Conservation (phyloP, 2,113 vertebrate species). For the Pedionomus torquatus region DNA sequence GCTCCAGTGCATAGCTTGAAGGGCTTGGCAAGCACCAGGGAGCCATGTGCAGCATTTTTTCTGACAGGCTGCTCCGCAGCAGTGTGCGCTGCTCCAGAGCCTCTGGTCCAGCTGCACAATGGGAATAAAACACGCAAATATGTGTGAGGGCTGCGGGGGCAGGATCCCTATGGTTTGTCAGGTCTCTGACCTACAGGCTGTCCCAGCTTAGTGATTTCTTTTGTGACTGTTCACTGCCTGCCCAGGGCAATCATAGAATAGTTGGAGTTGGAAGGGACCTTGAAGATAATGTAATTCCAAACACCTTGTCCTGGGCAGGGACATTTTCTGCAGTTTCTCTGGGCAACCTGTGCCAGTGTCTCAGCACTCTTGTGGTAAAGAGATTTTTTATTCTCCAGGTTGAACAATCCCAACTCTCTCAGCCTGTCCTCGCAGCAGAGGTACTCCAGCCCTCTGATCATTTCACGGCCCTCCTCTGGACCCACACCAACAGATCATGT, state of each 20-base stretch:
- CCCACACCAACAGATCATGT: neutral
- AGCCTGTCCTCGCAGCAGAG: neutral
- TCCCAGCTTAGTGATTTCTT: neutral
- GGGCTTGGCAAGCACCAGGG: neutral
- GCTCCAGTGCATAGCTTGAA: neutral
- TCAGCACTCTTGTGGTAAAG: neutral
- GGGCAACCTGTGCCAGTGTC: neutral
- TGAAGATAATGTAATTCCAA: neutral
- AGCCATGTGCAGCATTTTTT: neutral
- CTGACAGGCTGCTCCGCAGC: neutral
- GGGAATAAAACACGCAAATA: neutral
- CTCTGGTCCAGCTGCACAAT: neutral
- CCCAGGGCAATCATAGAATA: neutral
- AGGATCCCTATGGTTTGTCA: rapidly evolving
- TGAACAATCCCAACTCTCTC: neutral
- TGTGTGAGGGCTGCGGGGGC: rapidly evolving
- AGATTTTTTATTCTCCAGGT: neutral
- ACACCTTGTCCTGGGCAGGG: neutral
- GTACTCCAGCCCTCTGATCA: neutral
- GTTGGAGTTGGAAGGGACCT: neutral
- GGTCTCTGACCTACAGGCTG: neutral
- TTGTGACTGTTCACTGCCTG: rapidly evolving
- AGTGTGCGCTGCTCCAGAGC: neutral
- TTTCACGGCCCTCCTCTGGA: neutral
- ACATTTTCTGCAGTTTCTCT: neutral